Base-by-base conservation (phyloP, 2,888 invertebrate genomes). In the Bombyx huttoni region DNA sequence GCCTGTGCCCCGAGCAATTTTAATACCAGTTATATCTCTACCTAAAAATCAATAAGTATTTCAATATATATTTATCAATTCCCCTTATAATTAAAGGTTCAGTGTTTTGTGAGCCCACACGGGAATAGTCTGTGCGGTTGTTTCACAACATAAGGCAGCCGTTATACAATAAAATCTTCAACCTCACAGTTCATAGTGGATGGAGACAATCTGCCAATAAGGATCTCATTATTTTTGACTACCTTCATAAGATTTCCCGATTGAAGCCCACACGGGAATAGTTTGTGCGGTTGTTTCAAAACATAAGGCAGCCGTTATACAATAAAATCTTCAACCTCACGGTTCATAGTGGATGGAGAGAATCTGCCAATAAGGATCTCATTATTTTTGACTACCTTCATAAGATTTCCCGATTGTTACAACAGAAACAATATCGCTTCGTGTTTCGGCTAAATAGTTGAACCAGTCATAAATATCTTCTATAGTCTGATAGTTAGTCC, bases 381-480 rank as follows among this genome's bases (percentile, higher is more conserved):
- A 1, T 24, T 24, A 24, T 34, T 33, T 49, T 13, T 50, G 3
- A 3, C 53, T 66, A 85, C 87, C 86, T 82, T 87, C 81, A 59
- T 62, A 57, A 47, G 79, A 70, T 40, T 71, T 71, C 34, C 92
- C 92, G 53, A 78, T 86, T 34, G 74, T 75, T 13, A 92, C 64
- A 0, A 90, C 60, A 14, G 76, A 65, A 0, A 84, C 87, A 34
- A 82, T 57, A 52, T 64, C 53, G 33, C 74, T 67, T 35, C 81
- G 56, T 7, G 57, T 68, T 7, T 62, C 56, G 1, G 74, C 75
- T 46, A 87, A 65, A 13, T 78, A 58, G 5, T 75, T 52, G 49
- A 93, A 73, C 89, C 91, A 92, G 0, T 60, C 68, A 55, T 92
- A 88, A 48, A 91, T 91, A 53, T 91, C 75, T 2, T 78, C 86